Conservation (phyloP, 2,797 vertebrate species). For the Pseudochirops corinnae region DNA sequence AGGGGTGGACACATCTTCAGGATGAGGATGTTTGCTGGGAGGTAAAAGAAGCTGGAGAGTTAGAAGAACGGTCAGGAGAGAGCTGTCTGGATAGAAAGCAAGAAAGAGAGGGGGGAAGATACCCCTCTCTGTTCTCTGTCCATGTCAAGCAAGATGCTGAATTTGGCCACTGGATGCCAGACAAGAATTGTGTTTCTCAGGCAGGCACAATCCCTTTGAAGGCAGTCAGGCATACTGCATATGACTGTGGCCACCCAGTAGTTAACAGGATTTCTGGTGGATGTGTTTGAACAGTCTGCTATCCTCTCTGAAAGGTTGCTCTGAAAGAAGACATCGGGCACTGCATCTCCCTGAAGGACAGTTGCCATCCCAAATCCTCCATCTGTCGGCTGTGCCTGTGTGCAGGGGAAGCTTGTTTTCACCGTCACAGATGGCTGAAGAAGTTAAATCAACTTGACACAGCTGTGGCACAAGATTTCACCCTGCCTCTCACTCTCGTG, state of each 20-base stretch:
- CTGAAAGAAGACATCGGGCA: neutral
- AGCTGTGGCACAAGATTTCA: neutral
- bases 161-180: neutral
- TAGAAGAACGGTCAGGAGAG: neutral
- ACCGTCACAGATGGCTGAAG: conserved; percentile 42
- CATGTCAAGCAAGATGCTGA: neutral
- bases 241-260: neutral
- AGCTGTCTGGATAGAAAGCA: neutral
- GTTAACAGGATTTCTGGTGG: conserved; percentile 21
- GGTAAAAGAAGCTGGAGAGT: neutral
- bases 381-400: neutral
- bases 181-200: neutral
- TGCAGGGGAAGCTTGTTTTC: conserved; percentile 33
- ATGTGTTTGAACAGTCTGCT: conserved; percentile 22
- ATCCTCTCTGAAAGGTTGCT: conserved; percentile 6
- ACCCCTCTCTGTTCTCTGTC: conserved; percentile 2
- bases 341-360: neutral
- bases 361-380: neutral
- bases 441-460: neutral
- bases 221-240: neutral
- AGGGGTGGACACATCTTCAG: neutral
- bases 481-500: neutral
- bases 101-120: neutral
- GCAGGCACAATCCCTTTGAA: neutral
- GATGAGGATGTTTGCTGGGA: neutral